Evolutionary conservation across 2,888 invertebrate species (phyloP), one percentile per base, ranked within the genome.

Genomic region (Rapana venosa): DNA sequence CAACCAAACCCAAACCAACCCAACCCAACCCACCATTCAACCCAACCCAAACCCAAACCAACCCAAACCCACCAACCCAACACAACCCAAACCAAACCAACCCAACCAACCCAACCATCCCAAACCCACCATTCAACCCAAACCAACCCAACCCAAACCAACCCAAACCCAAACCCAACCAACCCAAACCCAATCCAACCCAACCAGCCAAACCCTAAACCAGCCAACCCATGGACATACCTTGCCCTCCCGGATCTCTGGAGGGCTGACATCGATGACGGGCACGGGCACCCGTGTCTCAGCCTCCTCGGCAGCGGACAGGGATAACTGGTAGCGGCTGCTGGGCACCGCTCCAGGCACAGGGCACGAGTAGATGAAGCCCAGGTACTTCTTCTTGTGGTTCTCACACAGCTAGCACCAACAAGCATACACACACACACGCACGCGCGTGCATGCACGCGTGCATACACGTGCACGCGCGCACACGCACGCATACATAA

Each of bases 331-430:
- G 89, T 89, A 89, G n/a, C 32, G 84, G 22, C 36, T n/a, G 58
- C 61, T 26, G 30, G 36, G 35, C n/a, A 74, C 22, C 13, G 8
- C 89, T 30, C n/a, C 26, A 26, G 89, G 89, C 84, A 89, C 89
- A 22, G 56, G 84, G 89, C 89, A 89, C 36, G 89, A 89, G 85
- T 74, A 89, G 74, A 89, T 84, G 74, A 89, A 89, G 56, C 89
- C 89, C 56, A 85, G 74, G 56, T 89, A 89, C 47, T 26, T 89
- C 89, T 89, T 89, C 85, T 74, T 84, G 89, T 89, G 89, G 66
- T 89, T 89, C 77, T 89, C 89, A 36, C 89, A 89, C 84, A 89
- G 83, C 89, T 89, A 58, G 20, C 2, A 15, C 32, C 56, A 79
- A 47, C 74, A 74, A n/a, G n/a, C 74, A 74, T 2, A 74, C 74